These are phyloP conservation scores for Cephus spinipes DNA, from an alignment of 2,888 invertebrate species.

Conservation along the genomic window DNA sequence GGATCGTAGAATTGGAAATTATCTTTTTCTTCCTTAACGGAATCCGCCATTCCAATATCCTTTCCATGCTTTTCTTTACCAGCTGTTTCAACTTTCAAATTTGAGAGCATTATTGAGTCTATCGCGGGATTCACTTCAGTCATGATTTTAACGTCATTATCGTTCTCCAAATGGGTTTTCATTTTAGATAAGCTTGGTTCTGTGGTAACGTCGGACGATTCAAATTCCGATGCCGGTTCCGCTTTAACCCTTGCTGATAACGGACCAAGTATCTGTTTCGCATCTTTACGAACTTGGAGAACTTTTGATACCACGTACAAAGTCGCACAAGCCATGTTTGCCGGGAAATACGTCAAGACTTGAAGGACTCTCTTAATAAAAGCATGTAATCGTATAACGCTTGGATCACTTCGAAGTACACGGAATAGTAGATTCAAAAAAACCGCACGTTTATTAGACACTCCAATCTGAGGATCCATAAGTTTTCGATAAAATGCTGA, in stretches of 20 bases:
- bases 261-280: slow-evolving; percentile 35
- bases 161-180: background rate
- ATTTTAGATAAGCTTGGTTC: background rate
- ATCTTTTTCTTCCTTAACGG: slow-evolving; percentile 41
- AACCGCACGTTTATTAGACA: slow-evolving; percentile 79
- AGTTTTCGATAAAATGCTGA: slow-evolving; percentile 90
- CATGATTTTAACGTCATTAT: slow-evolving; percentile 31
- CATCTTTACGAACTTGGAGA: slow-evolving; percentile 42
- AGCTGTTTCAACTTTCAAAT: slow-evolving; percentile 33
- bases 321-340: slow-evolving; percentile 85
- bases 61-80: slow-evolving; percentile 23
- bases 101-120: slow-evolving; percentile 41
- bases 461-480: slow-evolving; percentile 78
- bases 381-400: slow-evolving; percentile 78
- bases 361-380: slow-evolving; percentile 89
- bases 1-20: slow-evolving; percentile 73
- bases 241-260: background rate
- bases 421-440: slow-evolving; percentile 90
- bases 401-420: slow-evolving; percentile 83
- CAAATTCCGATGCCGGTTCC: background rate
- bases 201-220: background rate
- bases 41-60: slow-evolving; percentile 28
- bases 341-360: slow-evolving; percentile 77
- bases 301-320: slow-evolving; percentile 82
- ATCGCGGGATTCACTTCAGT: slow-evolving; percentile 24